A percentile compares a stretch with the other conserved stretches of the same genome.
phyloP scores from a whole-genome alignment of 2,888 invertebrate species.

The Yponomeuta cagnagella region DNA sequence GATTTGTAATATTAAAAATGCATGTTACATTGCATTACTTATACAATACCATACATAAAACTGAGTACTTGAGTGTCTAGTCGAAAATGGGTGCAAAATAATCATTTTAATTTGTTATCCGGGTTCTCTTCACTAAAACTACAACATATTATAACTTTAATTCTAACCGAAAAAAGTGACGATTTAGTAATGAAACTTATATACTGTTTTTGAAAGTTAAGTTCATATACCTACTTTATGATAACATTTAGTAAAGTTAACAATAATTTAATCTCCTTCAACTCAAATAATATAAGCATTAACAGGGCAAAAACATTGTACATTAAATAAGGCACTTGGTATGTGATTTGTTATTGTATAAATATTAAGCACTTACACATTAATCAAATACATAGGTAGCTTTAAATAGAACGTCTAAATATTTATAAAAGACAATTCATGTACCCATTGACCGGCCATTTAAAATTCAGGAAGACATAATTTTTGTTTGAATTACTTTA shows the following conservation, averaged over 20 bases:
- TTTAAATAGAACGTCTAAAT: constrained; percentile 37
- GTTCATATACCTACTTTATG: constrained; percentile 40
- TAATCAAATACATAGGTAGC: constrained; percentile 47
- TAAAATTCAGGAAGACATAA: constrained; percentile 50
- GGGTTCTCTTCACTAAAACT: background rate
- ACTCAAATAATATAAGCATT: constrained; percentile 61
- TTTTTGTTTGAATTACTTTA: constrained; percentile 30
- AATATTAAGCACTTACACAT: constrained; percentile 63
- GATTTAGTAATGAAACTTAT: background rate
- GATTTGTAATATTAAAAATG: too few relatives aligned
- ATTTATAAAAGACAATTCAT: constrained; percentile 35
- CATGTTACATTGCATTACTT: too few relatives aligned
- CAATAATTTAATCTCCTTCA: constrained; percentile 75
- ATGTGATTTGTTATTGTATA: constrained; percentile 56
- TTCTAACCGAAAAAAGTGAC: background rate
- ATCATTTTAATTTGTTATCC: background rate
- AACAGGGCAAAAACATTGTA: constrained; percentile 68
- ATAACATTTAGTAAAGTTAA: constrained; percentile 72
- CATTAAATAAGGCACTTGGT: constrained; percentile 70
- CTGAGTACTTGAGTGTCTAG: background rate
- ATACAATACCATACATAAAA: background rate
- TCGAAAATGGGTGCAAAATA: background rate
- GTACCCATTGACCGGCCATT: constrained; percentile 48
- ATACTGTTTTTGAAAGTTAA: constrained; percentile 27
- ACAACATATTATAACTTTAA: background rate